A percentile compares a stretch with the other conserved stretches of the same genome.
These are phyloP conservation scores for Eumeta japonica DNA, from an alignment of 1,140 invertebrate species.

Conservation along the genomic window DNA sequence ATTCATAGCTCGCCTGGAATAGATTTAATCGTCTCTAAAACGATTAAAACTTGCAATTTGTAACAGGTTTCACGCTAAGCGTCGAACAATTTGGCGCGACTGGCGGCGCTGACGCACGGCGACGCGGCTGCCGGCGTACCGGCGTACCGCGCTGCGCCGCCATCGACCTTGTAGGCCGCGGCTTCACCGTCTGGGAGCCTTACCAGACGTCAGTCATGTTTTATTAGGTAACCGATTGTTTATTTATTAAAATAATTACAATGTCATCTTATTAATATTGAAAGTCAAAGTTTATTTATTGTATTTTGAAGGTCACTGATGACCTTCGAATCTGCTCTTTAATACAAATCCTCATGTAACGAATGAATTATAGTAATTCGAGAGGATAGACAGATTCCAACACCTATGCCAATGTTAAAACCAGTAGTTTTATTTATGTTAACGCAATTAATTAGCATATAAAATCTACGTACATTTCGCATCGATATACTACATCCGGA, in stretches of 20 bases:
- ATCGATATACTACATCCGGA: too few relatives aligned
- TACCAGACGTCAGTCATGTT: slow-evolving; percentile 93
- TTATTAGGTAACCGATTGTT: slow-evolving; percentile 72
- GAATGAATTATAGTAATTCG: too few relatives aligned
- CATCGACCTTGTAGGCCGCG: slow-evolving; percentile 93
- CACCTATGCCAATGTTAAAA: too few relatives aligned
- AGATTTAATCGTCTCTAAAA: background rate
- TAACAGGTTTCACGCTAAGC: slow-evolving; percentile 39
- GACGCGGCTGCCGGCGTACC: slow-evolving; percentile 80
- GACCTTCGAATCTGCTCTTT: too few relatives aligned
- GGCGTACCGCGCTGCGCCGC: slow-evolving; percentile 88
- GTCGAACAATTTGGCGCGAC: slow-evolving; percentile 85
- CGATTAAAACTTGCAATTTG: too few relatives aligned
- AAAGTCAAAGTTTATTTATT: background rate
- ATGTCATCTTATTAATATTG: background rate
- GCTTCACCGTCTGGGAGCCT: slow-evolving; percentile 98
- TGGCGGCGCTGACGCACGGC: slow-evolving; percentile 88
- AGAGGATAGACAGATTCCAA: too few relatives aligned
- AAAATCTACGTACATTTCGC: too few relatives aligned
- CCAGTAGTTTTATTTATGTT: too few relatives aligned
- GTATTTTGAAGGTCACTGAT: background rate
- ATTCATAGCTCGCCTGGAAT: background rate
- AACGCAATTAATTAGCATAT: too few relatives aligned
- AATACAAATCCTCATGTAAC: too few relatives aligned
- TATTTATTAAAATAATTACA: background rate